Percentiles rank a stretch among this genome's conserved stretches.
phyloP scores from a whole-genome alignment of 2,888 invertebrate genomes.

The Nephrotoma flavescens region DNA sequence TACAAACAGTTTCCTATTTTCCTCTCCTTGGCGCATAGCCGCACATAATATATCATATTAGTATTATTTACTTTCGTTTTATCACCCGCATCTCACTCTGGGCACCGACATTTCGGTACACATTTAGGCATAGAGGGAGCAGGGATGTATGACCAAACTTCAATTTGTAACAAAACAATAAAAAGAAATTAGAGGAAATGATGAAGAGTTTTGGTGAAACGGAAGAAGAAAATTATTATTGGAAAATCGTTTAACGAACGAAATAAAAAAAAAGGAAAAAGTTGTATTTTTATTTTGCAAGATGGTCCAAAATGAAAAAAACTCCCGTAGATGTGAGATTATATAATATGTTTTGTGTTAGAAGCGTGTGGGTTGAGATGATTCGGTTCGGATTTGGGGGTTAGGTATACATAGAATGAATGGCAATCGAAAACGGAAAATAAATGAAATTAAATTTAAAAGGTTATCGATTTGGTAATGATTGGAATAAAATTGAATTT shows the following conservation, averaged over 20 bases:
- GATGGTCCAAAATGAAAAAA: not conserved
- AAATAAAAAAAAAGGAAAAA: not conserved
- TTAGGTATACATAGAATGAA: not conserved
- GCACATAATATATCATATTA: not conserved
- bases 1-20: not conserved
- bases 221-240: not conserved
- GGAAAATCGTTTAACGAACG: not conserved
- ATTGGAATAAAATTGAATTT: not conserved
- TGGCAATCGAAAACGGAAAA: not conserved
- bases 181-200: not conserved
- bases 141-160: not conserved
- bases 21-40: not conserved
- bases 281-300: not conserved
- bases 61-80: not conserved
- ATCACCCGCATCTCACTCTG: not conserved
- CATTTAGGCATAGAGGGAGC: not conserved
- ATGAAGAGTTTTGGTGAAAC: not conserved
- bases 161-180: not conserved
- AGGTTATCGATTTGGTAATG: not conserved
- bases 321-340: not conserved
- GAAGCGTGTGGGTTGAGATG: not conserved
- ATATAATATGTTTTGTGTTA: not conserved
- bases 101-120: not conserved
- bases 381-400: not conserved
- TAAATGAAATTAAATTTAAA: not conserved